Evolutionary conservation across 2,797 vertebrate genomes (phyloP).

Genomic region (Semotilus atromaculatus): DNA sequence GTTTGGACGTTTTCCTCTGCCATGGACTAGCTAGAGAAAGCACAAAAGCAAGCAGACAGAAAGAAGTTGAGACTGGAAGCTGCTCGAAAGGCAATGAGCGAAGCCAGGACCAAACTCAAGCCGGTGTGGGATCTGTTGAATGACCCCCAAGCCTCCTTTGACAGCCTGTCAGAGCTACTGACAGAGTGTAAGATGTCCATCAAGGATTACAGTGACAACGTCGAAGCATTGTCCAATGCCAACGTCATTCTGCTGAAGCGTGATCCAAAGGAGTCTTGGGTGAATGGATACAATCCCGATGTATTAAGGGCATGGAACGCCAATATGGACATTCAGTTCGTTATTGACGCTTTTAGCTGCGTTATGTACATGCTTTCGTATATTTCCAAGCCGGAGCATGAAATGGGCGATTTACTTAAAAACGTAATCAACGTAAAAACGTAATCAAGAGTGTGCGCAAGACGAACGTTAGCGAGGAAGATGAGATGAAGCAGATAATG

Average conservation of each 20-base stretch:
- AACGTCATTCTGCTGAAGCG: neutral
- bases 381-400: too few relatives aligned
- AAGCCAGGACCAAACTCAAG: neutral
- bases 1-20: too few relatives aligned
- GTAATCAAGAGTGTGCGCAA: too few relatives aligned
- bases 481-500: too few relatives aligned
- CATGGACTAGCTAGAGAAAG: too few relatives aligned
- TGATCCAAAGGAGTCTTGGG: too few relatives aligned
- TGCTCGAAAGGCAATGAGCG: neutral
- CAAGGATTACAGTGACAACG: neutral
- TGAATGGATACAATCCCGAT: constrained; percentile 7
- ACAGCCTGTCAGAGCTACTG: neutral
- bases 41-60: neutral
- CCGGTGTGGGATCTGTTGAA: neutral
- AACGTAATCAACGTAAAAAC: too few relatives aligned
- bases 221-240: neutral
- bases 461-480: too few relatives aligned
- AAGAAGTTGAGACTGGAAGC: neutral
- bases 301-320: constrained; percentile 26
- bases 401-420: too few relatives aligned
- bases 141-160: neutral
- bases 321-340: constrained; percentile 29
- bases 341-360: too few relatives aligned
- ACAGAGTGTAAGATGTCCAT: neutral
- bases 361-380: too few relatives aligned